Evolutionary conservation across 1,140 invertebrate genomes (phyloP), one percentile per base, ranked within the genome.

Genomic region (Acromyrmex heyeri): DNA sequence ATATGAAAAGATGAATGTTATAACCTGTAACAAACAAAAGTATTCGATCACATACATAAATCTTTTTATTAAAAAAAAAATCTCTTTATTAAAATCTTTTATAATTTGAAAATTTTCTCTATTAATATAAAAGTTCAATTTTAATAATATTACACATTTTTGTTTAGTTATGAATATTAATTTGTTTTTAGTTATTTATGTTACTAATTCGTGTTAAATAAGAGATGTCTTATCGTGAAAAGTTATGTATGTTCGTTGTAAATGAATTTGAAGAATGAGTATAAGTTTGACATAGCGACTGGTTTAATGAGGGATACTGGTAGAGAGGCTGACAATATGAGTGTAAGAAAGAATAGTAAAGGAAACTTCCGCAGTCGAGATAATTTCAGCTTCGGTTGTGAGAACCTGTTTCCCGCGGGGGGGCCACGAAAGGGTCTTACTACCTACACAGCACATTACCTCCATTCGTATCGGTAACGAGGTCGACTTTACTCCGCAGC

Each of bases 381-480:
- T 90, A 90, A 90, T 90, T 90, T 65, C 61, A 85, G 78, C 61
- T 89, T 76, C 69, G 62, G 72, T 67, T 48, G 62, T 38, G 50
- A 83, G 55, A 85, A 81, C 82, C 75, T 59, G 38, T 77, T 57
- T 61, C 4, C 55, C 87, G 85, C 77, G 85, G n/a, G 8, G 82
- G 82, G 90, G 55, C 78, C 81, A 70, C 85, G 90, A 92, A 91
- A 92, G 91, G 91, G 87, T 93, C 87, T 91, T 87, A 67, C 89
- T 87, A 85, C 91, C 90, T 91, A 86, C 70, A 91, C 89, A 89
- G 89, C 76, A 89, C 90, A 90, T 93, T 92, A 89, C 88, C 83
- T 73, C 89, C 73, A 86, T 89, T 91, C 89, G 92, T 92, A 93
- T 93, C 87, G 89, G 92, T 91, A 93, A 92, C 86, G 92, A 91